These are phyloP conservation scores for Holothuria glaberrima DNA, from an alignment of 35 echinoderm and acorn worm species.

Conservation along the genomic window DNA sequence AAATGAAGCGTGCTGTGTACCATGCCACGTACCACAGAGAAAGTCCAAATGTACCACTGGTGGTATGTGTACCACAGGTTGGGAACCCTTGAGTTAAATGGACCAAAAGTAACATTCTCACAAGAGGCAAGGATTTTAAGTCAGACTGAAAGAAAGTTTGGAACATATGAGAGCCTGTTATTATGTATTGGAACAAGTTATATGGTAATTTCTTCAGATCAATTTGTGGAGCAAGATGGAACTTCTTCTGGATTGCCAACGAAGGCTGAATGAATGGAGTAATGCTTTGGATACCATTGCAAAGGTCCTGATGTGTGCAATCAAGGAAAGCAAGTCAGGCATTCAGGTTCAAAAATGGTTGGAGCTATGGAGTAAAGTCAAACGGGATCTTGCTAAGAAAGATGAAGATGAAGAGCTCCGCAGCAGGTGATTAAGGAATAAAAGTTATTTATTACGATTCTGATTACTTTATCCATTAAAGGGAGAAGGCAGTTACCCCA, in stretches of 20 bases:
- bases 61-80: too few species aligned
- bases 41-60: too few species aligned
- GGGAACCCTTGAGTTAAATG: too few species aligned
- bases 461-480: too few species aligned
- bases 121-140: too few species aligned
- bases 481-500: too few species aligned
- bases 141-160: too few species aligned
- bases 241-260: conserved; percentile 84
- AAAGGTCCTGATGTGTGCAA: conserved; percentile 45
- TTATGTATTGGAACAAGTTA: too few species aligned
- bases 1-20: too few species aligned
- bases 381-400: conserved; percentile 77
- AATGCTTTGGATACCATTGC: conserved; percentile 76
- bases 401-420: conserved; percentile 69
- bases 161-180: too few species aligned
- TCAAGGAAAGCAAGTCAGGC: conserved; percentile 23
- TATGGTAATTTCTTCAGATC: conserved; percentile 49
- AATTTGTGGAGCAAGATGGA: conserved; percentile 79
- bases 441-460: not conserved
- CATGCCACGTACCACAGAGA: too few species aligned
- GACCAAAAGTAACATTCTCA: too few species aligned
- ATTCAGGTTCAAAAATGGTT: conserved; percentile 57
- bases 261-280: conserved; percentile 44
- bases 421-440: conserved; percentile 61
- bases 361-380: conserved; percentile 85